Evolutionary conservation across 2,888 invertebrate species (phyloP).

Genomic region (Apodemia mormo): DNA sequence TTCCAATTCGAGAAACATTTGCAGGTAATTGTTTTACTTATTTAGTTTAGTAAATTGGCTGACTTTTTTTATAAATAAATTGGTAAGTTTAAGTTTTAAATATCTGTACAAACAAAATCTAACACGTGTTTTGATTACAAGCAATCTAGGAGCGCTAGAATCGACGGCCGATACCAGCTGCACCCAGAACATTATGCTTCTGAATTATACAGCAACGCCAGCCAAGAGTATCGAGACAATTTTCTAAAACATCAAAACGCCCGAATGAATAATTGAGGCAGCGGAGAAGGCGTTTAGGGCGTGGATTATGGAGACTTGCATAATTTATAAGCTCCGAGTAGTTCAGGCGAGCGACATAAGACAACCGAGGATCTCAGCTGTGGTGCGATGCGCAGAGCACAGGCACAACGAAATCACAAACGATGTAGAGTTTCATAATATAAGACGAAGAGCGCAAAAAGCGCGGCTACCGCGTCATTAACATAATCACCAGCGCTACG

Average conservation of each 20-base stretch:
- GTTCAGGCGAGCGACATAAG: slow-evolving; percentile 58
- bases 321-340: slow-evolving; percentile 75
- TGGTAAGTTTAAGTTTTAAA: not conserved
- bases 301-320: slow-evolving; percentile 79
- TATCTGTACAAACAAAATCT: not conserved
- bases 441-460: slow-evolving; percentile 72
- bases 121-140: not conserved
- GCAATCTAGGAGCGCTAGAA: not conserved
- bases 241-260: slow-evolving; percentile 80
- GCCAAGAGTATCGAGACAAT: slow-evolving; percentile 74
- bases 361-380: slow-evolving; percentile 38
- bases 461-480: slow-evolving; percentile 78
- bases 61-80: too few species aligned
- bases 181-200: slow-evolving; percentile 52
- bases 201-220: slow-evolving; percentile 71
- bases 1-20: too few species aligned
- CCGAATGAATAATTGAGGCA: slow-evolving; percentile 77
- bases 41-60: too few species aligned
- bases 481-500: slow-evolving; percentile 78
- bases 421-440: slow-evolving; percentile 72
- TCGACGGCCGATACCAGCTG: slow-evolving; percentile 46
- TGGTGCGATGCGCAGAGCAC: slow-evolving; percentile 35
- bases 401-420: slow-evolving; percentile 44
- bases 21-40: too few species aligned
- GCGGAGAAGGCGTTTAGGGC: slow-evolving; percentile 77